phyloP scores from a whole-genome alignment of 1,140 invertebrate species.

The Brachionus sp. region DNA sequence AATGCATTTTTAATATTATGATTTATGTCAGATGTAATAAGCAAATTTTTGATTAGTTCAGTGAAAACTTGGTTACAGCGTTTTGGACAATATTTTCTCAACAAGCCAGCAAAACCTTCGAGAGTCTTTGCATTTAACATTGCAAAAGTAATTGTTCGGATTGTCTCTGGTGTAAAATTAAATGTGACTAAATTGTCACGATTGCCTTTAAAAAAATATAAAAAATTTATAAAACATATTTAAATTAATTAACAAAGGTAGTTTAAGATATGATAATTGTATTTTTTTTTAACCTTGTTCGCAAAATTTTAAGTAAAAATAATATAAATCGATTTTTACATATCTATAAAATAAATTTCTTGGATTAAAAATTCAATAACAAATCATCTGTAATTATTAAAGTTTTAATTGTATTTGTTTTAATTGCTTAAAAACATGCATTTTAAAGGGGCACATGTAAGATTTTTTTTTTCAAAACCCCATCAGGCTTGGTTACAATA shows the following conservation, averaged over 20 bases:
- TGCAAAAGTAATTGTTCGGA: neutral
- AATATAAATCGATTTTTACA: neutral
- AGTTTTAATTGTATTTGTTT: neutral
- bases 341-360: neutral
- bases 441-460: neutral
- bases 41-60: constrained; percentile 30
- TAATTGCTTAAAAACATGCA: neutral
- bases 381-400: neutral
- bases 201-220: constrained; percentile 1
- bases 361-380: neutral
- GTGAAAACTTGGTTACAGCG: neutral
- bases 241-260: neutral
- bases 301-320: neutral
- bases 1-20: neutral
- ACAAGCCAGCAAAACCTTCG: constrained; percentile 26
- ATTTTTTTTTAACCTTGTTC: neutral
- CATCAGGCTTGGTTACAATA: neutral
- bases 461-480: neutral
- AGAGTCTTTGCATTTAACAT: constrained; percentile 16
- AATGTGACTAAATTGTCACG: constrained; percentile 14
- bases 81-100: constrained; percentile 41
- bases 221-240: neutral
- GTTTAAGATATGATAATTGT: neutral
- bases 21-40: neutral
- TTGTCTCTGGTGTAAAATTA: constrained; percentile 31